Evolutionary conservation across 2,888 invertebrate genomes (phyloP).

Genomic region (Adelognathus sp.): DNA sequence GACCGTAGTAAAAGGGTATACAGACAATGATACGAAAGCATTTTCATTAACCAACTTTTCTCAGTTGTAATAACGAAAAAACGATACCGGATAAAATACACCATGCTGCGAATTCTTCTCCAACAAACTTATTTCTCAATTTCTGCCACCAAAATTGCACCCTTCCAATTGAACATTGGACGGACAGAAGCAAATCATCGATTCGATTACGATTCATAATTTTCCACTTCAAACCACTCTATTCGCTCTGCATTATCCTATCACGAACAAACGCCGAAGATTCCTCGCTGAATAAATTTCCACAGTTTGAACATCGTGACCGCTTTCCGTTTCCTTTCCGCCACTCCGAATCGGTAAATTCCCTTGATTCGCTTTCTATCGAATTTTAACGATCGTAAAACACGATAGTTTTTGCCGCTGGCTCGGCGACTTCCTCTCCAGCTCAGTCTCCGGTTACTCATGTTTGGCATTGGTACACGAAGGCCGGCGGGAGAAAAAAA

Average conservation of each 20-base stretch:
- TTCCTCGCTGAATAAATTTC: background rate
- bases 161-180: background rate
- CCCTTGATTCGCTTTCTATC: background rate
- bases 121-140: background rate
- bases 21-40: too few relatives aligned
- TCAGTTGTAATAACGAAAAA: too few relatives aligned
- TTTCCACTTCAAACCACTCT: background rate
- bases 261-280: background rate
- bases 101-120: too few relatives aligned
- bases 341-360: background rate
- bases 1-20: too few relatives aligned
- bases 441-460: background rate
- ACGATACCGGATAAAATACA: too few relatives aligned
- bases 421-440: background rate
- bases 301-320: background rate
- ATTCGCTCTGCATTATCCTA: background rate
- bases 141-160: background rate
- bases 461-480: conserved; percentile 12
- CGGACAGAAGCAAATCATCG: background rate
- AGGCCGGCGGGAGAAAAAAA: conserved; percentile 12
- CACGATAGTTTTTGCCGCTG: background rate
- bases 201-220: background rate
- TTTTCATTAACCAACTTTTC: too few relatives aligned
- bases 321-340: background rate
- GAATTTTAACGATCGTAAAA: background rate